Percentiles rank a stretch among this genome's conserved stretches.
Evolutionary conservation across 2,797 vertebrate genomes (phyloP).

Genomic region (Zalophus californianus): DNA sequence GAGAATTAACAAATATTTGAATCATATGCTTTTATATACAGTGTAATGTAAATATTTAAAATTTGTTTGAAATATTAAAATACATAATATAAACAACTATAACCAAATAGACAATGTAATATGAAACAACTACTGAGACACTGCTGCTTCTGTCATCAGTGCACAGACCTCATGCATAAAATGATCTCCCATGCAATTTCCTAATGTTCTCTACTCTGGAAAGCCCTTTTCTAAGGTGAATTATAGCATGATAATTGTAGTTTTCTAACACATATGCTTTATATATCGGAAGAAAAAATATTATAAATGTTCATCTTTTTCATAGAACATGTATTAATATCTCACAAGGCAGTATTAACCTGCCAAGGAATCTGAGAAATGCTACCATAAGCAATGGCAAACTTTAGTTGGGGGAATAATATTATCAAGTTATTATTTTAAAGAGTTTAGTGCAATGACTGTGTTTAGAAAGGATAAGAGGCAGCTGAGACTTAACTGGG

Average conservation of each 20-base stretch:
- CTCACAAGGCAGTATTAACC: neutral
- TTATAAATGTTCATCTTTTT: neutral
- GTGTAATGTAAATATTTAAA: neutral
- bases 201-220: neutral
- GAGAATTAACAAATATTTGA: conserved; percentile 53
- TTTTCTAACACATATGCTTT: neutral
- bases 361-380: neutral
- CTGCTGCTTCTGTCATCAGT: neutral
- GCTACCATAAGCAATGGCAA: neutral
- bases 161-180: conserved; percentile 1
- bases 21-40: conserved; percentile 2
- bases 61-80: conserved; percentile 34
- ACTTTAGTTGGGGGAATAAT: neutral
- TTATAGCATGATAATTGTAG: neutral
- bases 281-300: neutral
- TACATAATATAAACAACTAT: neutral
- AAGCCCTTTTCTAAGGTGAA: neutral
- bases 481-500: neutral
- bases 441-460: neutral
- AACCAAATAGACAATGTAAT: neutral
- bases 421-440: neutral
- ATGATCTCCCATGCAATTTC: neutral
- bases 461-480: neutral
- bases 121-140: neutral
- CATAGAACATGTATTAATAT: neutral